Evolutionary conservation across 2,888 invertebrate genomes (phyloP).

Genomic region (Cryptophagus acutangulus): DNA sequence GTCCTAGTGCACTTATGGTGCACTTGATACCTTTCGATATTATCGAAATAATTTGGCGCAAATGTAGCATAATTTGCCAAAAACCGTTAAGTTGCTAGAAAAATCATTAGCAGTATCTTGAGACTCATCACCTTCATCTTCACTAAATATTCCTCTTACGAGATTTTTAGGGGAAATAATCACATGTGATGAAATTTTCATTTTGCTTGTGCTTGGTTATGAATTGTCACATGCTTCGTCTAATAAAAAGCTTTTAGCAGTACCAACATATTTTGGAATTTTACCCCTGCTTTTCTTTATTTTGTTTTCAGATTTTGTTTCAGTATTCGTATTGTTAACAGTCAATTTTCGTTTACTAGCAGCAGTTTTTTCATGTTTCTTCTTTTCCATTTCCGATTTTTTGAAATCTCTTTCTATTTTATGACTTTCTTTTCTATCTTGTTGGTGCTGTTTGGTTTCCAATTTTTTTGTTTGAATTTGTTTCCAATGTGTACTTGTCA

Average conservation of each 20-base stretch:
- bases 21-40: neutral
- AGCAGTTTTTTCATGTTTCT: neutral
- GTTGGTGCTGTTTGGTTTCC: neutral
- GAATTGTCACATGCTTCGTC: too few species aligned
- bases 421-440: slow-evolving; percentile 10
- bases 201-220: neutral
- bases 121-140: slow-evolving; percentile 1
- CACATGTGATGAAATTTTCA: slow-evolving; percentile 1
- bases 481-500: slow-evolving; percentile 5
- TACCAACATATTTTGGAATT: too few species aligned
- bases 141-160: neutral
- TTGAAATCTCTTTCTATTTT: slow-evolving; percentile 10
- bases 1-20: neutral
- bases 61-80: neutral
- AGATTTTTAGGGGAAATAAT: neutral
- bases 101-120: neutral
- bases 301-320: slow-evolving; percentile 9
- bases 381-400: too few species aligned
- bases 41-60: neutral
- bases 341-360: neutral
- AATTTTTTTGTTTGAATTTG: neutral
- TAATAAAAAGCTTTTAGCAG: too few species aligned
- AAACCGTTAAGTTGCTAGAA: neutral
- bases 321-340: neutral
- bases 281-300: too few species aligned